Evolutionary conservation across 2,888 invertebrate genomes (phyloP), one percentile per base, ranked within the genome.

Genomic region (Melolontha melolontha): DNA sequence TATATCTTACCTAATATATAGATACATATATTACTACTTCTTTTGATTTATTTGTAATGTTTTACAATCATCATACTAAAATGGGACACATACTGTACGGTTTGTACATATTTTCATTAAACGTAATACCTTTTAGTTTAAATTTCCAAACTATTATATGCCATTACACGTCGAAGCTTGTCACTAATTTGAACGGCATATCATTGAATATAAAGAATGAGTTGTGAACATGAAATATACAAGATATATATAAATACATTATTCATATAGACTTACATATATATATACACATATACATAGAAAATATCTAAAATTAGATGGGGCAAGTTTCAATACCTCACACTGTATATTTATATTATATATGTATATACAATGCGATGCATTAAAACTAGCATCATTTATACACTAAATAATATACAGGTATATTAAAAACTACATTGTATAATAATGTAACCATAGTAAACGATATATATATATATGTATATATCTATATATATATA

Each of bases 201-300:
- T 27, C 29, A 29, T 47, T 47, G 29, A 12, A 44, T 11, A 27
- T 59, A 59, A 10, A 54, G 22, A 50, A 50, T 14, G 44, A 44
- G 27, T 44, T 44, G 34, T 59, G 29, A 17, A 59, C 40, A 29
- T 44, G 59, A 54, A 54, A 54, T 14, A 54, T 54, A 54, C 16
- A 47, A 14, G 16, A 65, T 64, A 64, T 50, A 64, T 50, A 64
- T 41, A 17, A 27, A 65, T 47, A 44, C 34, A 54, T 47, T 34
- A 34, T 34, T 34, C 6, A 66, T 47, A 66, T 51, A 42, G 22
- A 39, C 55, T 55, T 66, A 54, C 44, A 66, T 54, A 41, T 42
- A 65, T 42, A 65, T 41, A 49, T 66, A 54, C 34, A 52, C 27
- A 16, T 49, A 57, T 66, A 66, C 39, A 66, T 66, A 66, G 49